Base-by-base conservation (phyloP, 2,113 vertebrate species). In the Aegithalos caudatus region DNA sequence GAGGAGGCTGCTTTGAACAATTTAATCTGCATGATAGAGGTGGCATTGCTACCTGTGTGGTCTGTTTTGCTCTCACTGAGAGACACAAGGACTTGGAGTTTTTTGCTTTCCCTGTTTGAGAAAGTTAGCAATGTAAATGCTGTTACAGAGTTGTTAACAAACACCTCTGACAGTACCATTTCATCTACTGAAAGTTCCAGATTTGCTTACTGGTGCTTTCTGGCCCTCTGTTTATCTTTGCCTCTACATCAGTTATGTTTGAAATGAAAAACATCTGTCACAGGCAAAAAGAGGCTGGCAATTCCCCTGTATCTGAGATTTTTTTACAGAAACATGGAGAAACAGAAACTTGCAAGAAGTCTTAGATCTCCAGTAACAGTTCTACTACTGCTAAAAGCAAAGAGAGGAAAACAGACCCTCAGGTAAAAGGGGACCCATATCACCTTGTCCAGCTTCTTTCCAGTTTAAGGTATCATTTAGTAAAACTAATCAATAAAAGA, bases 1-100 rank as follows among this genome's bases (percentile, higher is more conserved):
- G 79, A 73, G 69, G 91, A 95, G 76, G 84, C 91, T 81, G 48
- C 58, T 94, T 88, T 85, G 67, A 92, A 74, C 53, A 14, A 69
- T 95, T 97, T 74, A 29, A 81, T 84, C 51, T 45, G 79, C 14
- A 11, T 62, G 83, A 35, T 5, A 62, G 64, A 93, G 69, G 70
- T 92, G 66, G 35, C 72, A 70, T 76, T 91, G 78, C 82, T 84
- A 15, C 79, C 91, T 96, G 81, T 98, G 97, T 97, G 96, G 92
- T 96, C 96, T 87, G 0, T 76, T 50, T 16, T n/a, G 47, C 40
- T 74, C 51, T 56, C 38, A 22, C 21, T 25, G 35, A 95, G 51
- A 93, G 42, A 58, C 24, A 31, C 5, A 24, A 84, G 38, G 47
- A n/a, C 51, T 81, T 85, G 56, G 48, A 76, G 50, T 6, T 23